Evolutionary conservation across 2,113 vertebrate genomes (phyloP).

Genomic region (Romanogobio albipinnatus): DNA sequence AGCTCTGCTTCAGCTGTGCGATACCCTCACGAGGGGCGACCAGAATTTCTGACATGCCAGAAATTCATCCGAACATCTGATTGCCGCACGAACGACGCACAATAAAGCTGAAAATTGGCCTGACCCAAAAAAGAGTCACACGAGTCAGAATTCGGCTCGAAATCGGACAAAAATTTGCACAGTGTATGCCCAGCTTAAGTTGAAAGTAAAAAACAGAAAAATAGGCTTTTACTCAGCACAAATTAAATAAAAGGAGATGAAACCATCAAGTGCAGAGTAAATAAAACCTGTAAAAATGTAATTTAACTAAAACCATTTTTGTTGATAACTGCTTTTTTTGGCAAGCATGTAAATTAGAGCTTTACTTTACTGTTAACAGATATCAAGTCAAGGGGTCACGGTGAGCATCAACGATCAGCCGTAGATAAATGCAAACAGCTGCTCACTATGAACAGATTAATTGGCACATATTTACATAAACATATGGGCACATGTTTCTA

Average conservation of each 20-base stretch:
- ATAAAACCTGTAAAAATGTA: neutral
- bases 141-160: no score
- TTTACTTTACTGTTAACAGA: conserved; percentile 32
- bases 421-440: conserved; percentile 26
- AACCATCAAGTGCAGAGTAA: neutral
- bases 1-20: no score
- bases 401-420: conserved; percentile 12
- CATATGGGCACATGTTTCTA: neutral
- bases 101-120: no score
- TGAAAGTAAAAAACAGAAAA: neutral
- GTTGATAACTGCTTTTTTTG: conserved; percentile 1
- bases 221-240: neutral
- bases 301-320: neutral
- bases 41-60: no score
- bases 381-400: conserved; percentile 19
- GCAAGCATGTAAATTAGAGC: neutral
- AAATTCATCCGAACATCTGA: no score
- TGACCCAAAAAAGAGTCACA: no score
- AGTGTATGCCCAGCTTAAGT: no score
- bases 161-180: no score
- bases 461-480: conserved; percentile 22
- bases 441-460: conserved; percentile 8
- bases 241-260: neutral
- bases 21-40: no score
- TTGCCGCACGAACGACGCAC: no score